Evolutionary conservation across 2,888 invertebrate species (phyloP), one percentile per base, ranked within the genome.

Genomic region (Agonum fuliginosum): DNA sequence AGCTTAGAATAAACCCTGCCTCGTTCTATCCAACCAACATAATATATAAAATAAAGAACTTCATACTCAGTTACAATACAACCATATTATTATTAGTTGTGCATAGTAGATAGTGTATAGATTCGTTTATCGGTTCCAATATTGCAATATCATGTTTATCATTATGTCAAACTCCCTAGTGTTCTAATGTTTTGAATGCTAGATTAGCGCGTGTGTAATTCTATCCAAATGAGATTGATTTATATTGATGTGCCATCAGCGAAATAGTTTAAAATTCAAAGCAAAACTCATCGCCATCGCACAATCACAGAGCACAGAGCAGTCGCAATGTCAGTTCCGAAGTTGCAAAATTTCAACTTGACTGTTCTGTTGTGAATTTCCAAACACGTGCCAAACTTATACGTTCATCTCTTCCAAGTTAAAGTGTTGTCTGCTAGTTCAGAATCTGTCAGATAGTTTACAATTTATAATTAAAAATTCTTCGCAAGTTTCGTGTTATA

Each of bases 401-500:
- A 14, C 58, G 58, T 37, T 37, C 37, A 37, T 17, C 46, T 46
- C 12, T 17, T 46, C 14, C 17, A 62, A 62, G 58, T 34, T 62
- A 54, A 51, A 51, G 58, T 62, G 58, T 62, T 62, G 58, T 62
- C 27, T 62, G 24, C 22, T n/a, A 51, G 58, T 30, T 54, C 10
- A 12, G 58, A 62, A 30, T 27, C 58, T 12, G 48, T 3, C 24
- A 54, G 22, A 24, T 62, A 62, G 58, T 62, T 62, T 19, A 8
- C 58, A 62, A 14, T 62, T 62, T 62, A 30, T 62, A 62, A 62
- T 62, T 62, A 62, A 62, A 62, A 62, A 62, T 62, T 62, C 58
- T 62, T 62, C 8, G 1, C 30, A 62, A 62, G 58, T 62, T 62
- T 14, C 3, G 8, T 22, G 12, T 20, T 54, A 54, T 62, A 62